Evolutionary conservation across 2,888 invertebrate species (phyloP).

Genomic region (Matsumyia berberina): DNA sequence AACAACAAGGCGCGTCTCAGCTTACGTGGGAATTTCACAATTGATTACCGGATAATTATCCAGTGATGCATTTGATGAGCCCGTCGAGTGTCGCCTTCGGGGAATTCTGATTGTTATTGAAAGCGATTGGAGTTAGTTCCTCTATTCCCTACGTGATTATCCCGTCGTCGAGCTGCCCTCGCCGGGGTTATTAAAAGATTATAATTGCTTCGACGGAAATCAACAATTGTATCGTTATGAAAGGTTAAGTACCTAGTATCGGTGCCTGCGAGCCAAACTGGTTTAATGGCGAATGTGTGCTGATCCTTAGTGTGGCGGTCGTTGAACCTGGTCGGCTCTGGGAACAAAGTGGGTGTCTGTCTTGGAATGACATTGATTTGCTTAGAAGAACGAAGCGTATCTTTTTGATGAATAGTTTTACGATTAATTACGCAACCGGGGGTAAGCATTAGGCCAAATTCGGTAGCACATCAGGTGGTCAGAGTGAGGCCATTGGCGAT

Average conservation of each 20-base stretch:
- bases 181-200: constrained; percentile 22
- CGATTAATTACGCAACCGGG: background rate
- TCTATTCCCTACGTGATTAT: constrained; percentile 14
- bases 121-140: constrained; percentile 52
- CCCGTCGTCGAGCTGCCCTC: background rate
- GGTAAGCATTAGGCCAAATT: background rate
- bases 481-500: background rate
- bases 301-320: constrained; percentile 20
- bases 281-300: constrained; percentile 21
- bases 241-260: constrained; percentile 43
- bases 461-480: background rate
- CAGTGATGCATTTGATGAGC: constrained; percentile 56
- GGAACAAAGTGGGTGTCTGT: constrained; percentile 11
- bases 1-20: constrained; percentile 5
- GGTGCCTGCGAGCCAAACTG: constrained; percentile 10
- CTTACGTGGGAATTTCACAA: constrained; percentile 69
- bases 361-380: background rate
- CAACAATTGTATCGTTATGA: constrained; percentile 35
- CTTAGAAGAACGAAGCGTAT: background rate
- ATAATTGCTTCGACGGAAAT: constrained; percentile 55
- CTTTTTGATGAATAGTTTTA: background rate
- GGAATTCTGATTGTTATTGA: constrained; percentile 32
- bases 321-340: constrained; percentile 29
- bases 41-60: constrained; percentile 69
- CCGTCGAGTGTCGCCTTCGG: constrained; percentile 23